Evolutionary conservation across 2,888 invertebrate species (phyloP), one percentile per base, ranked within the genome.

Genomic region (Ligdia adustata): DNA sequence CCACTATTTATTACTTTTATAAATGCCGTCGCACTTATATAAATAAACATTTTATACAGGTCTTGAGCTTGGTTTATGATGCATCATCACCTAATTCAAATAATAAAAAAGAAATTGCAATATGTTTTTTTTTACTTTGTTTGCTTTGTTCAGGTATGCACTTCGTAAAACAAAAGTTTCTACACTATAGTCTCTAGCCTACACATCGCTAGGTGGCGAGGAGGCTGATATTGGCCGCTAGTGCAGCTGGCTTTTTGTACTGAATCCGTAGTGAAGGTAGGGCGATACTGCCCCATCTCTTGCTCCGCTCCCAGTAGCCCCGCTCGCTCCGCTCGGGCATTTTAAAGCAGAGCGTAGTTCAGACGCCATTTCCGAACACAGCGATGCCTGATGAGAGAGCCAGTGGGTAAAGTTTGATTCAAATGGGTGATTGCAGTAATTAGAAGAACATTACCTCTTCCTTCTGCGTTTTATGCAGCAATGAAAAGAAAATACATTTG

Each of bases 291-390:
- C 91, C 45, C 92, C 93, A 39, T 84, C 90, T 14, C 85, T 75
- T 12, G 79, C 82, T 3, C 81, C 82, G 24, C 77, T 67, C 1
- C 76, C 76, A 5, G 71, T 77, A 2, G 75, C 74, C 22, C 78
- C 72, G 9, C 85, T 83, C 4, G 91, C 89, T 29, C 92, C 89
- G 46, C 92, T 91, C 52, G 92, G 92, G 67, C 94, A 94, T 73
- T 93, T 93, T 66, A 95, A 79, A 52, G 93, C 94, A 62, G 93
- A 93, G 59, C 93, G 92, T 61, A 94, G 89, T 79, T 95, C 95
- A 51, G 93, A 92, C 52, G 93, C 93, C 93, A 95, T 94, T 87
- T 94, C 94, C 63, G 93, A 92, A 80, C 94, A 94, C 64, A 94
- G 90, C 44, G 94, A 93, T 54, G 93, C 93, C 94, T 95, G 49